Evolutionary conservation across 2,888 invertebrate genomes (phyloP).

Genomic region (Limnephilus rhombicus): DNA sequence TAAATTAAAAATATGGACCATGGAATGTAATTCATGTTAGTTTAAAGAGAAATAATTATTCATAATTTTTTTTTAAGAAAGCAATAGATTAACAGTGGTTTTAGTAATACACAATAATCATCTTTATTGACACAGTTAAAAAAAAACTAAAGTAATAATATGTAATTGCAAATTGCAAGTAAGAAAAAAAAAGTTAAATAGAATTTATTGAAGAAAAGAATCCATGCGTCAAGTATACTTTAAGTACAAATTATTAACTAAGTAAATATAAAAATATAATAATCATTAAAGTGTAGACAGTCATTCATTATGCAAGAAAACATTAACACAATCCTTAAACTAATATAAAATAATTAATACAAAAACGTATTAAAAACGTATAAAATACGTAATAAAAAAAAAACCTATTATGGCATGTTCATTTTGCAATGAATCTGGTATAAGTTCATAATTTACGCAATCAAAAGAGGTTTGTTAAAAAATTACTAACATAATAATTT

Average conservation of each 20-base stretch:
- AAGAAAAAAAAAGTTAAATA: not conserved
- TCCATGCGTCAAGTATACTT: not conserved
- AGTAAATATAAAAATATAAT: conserved; percentile 10
- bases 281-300: conserved; percentile 6
- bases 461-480: not conserved
- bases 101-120: not conserved
- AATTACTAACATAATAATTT: conserved; percentile 14
- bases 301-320: conserved; percentile 32
- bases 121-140: not conserved
- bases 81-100: not conserved
- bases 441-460: conserved; percentile 8
- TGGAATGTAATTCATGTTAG: conserved; percentile 10
- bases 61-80: not conserved
- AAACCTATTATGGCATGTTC: conserved; percentile 39
- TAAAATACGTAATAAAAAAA: conserved; percentile 16
- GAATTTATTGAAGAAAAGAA: not conserved
- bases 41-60: not conserved
- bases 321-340: not conserved
- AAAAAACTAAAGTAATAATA: not conserved
- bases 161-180: not conserved
- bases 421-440: conserved; percentile 33
- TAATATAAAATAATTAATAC: conserved; percentile 38
- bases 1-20: not conserved
- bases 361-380: conserved; percentile 45
- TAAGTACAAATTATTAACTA: conserved; percentile 26